A percentile compares a stretch with the other conserved stretches of the same genome.
Evolutionary conservation across 2,888 invertebrate species (phyloP).

Genomic region (Chironomus riparius): DNA sequence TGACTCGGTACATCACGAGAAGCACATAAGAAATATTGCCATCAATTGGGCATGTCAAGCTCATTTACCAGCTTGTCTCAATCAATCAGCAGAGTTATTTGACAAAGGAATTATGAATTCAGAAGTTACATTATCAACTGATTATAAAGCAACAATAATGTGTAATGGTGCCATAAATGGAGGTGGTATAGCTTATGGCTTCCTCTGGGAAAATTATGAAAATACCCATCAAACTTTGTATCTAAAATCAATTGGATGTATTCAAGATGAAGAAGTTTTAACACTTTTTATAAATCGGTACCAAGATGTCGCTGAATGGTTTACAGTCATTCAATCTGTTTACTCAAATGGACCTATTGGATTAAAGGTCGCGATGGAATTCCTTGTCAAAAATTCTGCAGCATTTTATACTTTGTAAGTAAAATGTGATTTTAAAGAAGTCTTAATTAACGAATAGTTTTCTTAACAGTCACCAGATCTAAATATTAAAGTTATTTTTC

Average conservation of each 20-base stretch:
- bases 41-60: slow-evolving; percentile 21
- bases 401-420: no score
- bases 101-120: background rate
- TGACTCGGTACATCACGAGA: background rate
- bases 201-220: background rate
- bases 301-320: no score
- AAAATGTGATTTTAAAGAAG: no score
- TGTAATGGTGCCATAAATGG: background rate
- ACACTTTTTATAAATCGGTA: no score
- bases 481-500: no score
- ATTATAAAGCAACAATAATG: background rate
- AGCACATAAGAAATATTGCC: background rate
- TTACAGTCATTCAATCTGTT: no score
- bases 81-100: background rate
- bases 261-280: background rate
- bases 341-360: no score
- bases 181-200: background rate
- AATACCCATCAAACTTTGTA: background rate
- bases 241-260: slow-evolving; percentile 15
- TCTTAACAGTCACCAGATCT: no score
- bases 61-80: background rate
- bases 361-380: no score
- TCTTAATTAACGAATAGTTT: no score
- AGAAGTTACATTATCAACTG: background rate
- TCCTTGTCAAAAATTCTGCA: no score